Evolutionary conservation across 2,888 invertebrate genomes (phyloP).

Genomic region (Tipula vernalis): DNA sequence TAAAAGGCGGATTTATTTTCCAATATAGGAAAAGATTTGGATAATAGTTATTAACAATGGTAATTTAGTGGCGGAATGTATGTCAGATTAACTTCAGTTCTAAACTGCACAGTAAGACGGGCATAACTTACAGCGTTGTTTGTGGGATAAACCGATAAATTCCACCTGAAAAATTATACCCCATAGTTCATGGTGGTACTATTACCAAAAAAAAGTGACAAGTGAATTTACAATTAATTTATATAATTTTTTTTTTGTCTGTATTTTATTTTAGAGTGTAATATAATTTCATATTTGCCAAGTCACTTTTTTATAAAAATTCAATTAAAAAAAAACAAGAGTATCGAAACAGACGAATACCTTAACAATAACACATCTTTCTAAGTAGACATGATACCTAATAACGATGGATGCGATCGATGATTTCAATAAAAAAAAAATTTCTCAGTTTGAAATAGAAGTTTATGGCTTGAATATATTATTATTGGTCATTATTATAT

Average conservation of each 20-base stretch:
- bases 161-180: neutral
- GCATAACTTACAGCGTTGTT: too few species aligned
- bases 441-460: neutral
- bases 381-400: neutral
- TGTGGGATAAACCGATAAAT: neutral
- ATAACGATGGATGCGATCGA: neutral
- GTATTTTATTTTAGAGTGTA: neutral
- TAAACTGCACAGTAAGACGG: too few species aligned
- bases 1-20: too few species aligned
- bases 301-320: neutral
- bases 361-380: neutral
- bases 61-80: too few species aligned
- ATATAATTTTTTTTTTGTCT: neutral
- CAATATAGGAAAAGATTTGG: too few species aligned
- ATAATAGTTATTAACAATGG: too few species aligned
- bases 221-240: neutral
- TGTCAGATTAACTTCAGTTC: too few species aligned
- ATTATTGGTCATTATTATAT: neutral
- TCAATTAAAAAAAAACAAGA: neutral
- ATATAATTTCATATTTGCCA: neutral
- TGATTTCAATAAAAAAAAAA: neutral
- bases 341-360: neutral
- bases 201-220: neutral
- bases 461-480: neutral
- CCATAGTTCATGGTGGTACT: neutral